Percentiles rank a stretch among this genome's conserved stretches.
Conservation (phyloP, 2,113 vertebrate genomes). For the Egretta garzetta region DNA sequence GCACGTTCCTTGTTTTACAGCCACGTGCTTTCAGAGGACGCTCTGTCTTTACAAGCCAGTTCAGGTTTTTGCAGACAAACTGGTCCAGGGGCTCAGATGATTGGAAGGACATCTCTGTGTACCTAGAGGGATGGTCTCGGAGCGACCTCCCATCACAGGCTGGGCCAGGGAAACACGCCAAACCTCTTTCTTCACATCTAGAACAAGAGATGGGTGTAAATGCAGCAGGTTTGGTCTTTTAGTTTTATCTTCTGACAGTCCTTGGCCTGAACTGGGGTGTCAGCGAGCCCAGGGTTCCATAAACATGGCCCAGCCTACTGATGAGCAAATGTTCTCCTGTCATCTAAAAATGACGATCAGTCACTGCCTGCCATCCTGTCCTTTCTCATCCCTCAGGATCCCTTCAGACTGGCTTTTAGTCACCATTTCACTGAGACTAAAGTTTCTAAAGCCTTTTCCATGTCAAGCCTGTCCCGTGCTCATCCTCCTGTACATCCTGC, state of each 20-base stretch:
- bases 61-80: background rate
- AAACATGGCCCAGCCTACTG: background rate
- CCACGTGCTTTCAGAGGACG: background rate
- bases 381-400: background rate
- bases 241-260: background rate
- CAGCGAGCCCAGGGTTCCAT: background rate
- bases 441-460: background rate
- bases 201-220: background rate
- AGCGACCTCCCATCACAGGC: background rate
- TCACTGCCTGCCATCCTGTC: background rate
- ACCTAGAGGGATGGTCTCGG: background rate
- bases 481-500: background rate
- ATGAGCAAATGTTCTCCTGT: background rate
- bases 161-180: background rate
- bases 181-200: background rate
- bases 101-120: background rate
- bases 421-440: background rate
- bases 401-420: background rate
- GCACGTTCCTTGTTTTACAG: background rate
- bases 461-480: background rate
- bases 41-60: background rate
- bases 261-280: background rate
- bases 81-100: background rate
- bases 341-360: background rate
- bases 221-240: background rate